Evolutionary conservation across 2,797 vertebrate genomes (phyloP), one percentile per base, ranked within the genome.

Genomic region (Propithecus deckenii): DNA sequence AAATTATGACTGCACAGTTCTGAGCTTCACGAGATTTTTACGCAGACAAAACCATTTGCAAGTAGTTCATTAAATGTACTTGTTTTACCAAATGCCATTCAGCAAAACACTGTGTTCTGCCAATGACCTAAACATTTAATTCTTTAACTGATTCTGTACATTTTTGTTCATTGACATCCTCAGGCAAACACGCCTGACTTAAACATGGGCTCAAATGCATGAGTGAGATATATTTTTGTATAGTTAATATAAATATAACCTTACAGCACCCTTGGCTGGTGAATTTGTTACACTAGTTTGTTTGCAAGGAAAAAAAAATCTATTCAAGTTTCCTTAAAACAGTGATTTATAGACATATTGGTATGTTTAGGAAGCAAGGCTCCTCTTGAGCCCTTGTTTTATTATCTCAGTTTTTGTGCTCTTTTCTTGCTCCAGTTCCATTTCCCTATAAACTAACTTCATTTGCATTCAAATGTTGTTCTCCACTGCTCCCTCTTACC

Each of bases 81-180:
- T 94, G 52, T 80, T 93, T 95, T 72, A 86, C 63, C 23, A 96
- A 93, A 79, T 30, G 32, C 10, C 79, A 81, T 96, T 98, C 97
- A 97, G 95, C 85, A 97, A 98, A 95, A 97, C 89, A 85, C 78
- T 94, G 94, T 91, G 91, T 97, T 92, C 85, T 97, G 93, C 97
- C 96, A 91, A 92, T 98, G 97, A 98, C 97, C 89, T 97, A 86
- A 98, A 71, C 71, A 97, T 71, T 95, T 97, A 86, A 83, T 96
- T 79, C 97, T 96, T 94, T 96, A 92, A 32, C 55, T 46, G 50
- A n/a, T 79, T 96, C 65, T 67, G 9, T 41, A 20, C 14, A n/a
- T 71, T 87, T 89, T 63, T 89, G 50, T 78, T 89, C 93, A 89
- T 95, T 96, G 96, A 97, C 8, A 86, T 63, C 59, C 59, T 97